Base-by-base conservation (phyloP, 2,888 invertebrate species). In the Troides oblongomaculatus region DNA sequence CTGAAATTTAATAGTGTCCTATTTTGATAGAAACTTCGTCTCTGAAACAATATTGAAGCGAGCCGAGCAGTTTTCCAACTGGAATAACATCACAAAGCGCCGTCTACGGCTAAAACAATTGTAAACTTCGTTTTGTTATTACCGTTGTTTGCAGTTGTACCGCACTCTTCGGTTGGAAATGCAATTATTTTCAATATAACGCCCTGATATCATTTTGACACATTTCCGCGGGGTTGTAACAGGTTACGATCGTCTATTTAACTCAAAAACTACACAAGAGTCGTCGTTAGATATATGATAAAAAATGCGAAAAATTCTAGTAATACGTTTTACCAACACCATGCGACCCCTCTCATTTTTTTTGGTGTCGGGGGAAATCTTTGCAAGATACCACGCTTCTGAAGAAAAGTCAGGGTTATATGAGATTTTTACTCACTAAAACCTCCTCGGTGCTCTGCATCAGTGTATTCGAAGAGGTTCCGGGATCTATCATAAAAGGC, bases 11-110 rank as follows among this genome's bases (percentile, higher is more conserved):
- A 57, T 57, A 57, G n/a, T 21, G 57, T 57, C 57, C 57, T 18
- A 46, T 46, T 63, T 53, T 63, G 21, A 62, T 25, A 62, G 50
- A 25, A 17, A 62, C 12, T 62, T 62, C 50, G 50, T 21, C 21
- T 46, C 23, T 17, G 43, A 23, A 62, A 57, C 57, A 57, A 57
- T 57, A 57, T 57, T 21, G 57, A 57, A 57, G 57, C 57, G 57
- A 57, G 57, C 57, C 57, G 21, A 57, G 18, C 57, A 21, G 21
- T 57, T 57, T 57, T 57, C 57, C 57, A 57, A 57, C 57, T 57
- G 57, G 57, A 57, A 57, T 18, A 57, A 66, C 65, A 59, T 66
- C 65, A 66, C 65, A 66, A 60, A 66, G 65, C 65, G 59, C 30
- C 65, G 30, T 14, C 59, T 30, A 46, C 18, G 46, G 25, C 59